A percentile compares a stretch with the other conserved stretches of the same genome.
phyloP scores from a whole-genome alignment of 1,140 invertebrate species.

The Neuroterus valhalla region DNA sequence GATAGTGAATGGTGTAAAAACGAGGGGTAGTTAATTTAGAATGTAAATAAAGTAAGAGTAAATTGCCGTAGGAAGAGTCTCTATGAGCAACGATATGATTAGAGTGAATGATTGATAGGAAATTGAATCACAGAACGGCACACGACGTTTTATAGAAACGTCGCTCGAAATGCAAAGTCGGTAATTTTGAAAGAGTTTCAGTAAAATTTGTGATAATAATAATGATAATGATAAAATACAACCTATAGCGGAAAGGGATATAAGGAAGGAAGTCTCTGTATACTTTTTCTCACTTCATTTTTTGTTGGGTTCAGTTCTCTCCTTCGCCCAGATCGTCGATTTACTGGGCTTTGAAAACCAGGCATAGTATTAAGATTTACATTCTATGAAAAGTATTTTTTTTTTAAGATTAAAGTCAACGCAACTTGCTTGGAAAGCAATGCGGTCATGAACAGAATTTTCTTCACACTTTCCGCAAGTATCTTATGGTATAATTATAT shows the following conservation, averaged over 20 bases:
- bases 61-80: constrained; percentile 8
- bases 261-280: not conserved
- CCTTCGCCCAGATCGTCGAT: constrained; percentile 1
- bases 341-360: constrained; percentile 8
- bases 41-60: constrained; percentile 19
- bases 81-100: not conserved
- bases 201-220: constrained; percentile 10
- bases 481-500: not conserved
- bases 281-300: not conserved
- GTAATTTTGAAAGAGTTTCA: constrained; percentile 11
- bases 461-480: constrained; percentile 5
- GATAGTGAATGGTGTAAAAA: constrained; percentile 18
- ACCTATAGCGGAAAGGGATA: not conserved
- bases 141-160: not conserved
- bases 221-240: constrained; percentile 28
- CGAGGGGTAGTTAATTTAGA: constrained; percentile 19
- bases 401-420: constrained; percentile 8
- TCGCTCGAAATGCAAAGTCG: not conserved
- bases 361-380: constrained; percentile 29
- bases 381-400: constrained; percentile 28
- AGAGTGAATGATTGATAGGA: constrained; percentile 28
- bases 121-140: constrained; percentile 3
- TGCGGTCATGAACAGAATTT: not conserved
- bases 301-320: constrained; percentile 14
- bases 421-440: not conserved